Evolutionary conservation across 92 coral and sea anemone species (phyloP).

Genomic region (Epizoanthus fatuus): DNA sequence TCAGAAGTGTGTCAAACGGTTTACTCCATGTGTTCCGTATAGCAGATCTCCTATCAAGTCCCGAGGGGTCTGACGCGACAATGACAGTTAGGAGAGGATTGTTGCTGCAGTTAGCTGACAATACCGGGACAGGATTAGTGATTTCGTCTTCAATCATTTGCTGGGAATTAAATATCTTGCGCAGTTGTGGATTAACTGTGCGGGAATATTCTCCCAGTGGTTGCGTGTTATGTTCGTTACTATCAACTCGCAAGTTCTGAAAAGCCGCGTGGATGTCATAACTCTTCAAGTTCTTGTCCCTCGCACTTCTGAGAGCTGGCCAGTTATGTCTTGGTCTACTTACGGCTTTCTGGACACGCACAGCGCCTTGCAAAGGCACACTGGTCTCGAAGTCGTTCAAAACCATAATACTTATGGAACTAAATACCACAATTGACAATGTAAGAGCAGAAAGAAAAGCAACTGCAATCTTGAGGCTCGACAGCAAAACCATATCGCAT

Average conservation of each 20-base stretch:
- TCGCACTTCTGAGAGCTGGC: too few relatives aligned
- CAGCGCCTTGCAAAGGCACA: neutral
- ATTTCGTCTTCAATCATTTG: neutral
- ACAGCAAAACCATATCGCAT: neutral
- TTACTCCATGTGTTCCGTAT: constrained; percentile 12
- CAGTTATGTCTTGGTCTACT: neutral
- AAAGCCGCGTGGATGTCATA: neutral
- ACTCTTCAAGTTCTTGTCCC: neutral
- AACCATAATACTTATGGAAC: neutral
- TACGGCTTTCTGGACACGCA: neutral
- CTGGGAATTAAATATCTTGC: too few relatives aligned
- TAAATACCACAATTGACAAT: neutral
- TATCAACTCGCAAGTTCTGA: neutral
- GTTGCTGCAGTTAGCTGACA: neutral
- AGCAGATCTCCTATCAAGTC: neutral
- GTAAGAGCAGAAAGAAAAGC: neutral
- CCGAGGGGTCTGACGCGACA: neutral
- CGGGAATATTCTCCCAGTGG: neutral
- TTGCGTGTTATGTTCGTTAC: neutral
- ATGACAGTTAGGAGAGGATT: neutral
- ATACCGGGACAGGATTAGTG: neutral
- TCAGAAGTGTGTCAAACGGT: neutral
- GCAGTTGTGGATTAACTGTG: neutral
- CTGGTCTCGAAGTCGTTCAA: constrained; percentile 3
- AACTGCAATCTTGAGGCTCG: neutral